Evolutionary conservation across 2,797 vertebrate genomes (phyloP).

Genomic region (Epinephelus malabaricus): DNA sequence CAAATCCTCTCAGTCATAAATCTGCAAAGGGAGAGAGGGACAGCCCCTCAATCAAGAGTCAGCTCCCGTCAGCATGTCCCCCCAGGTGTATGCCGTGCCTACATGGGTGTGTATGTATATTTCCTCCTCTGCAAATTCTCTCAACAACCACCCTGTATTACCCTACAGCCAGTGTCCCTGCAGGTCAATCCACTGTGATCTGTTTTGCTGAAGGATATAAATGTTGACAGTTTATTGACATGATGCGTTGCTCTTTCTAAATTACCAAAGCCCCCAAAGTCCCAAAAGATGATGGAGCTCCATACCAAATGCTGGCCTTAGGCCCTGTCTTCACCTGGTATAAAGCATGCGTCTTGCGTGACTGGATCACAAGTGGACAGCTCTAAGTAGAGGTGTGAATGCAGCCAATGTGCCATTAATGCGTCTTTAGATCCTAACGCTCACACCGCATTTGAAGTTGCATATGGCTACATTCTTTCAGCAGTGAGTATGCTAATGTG

Average conservation of each 20-base stretch:
- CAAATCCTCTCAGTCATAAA: constrained; percentile 78
- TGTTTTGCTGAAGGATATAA: constrained; percentile 17
- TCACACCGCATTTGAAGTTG: too few relatives aligned
- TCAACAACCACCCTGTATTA: not conserved
- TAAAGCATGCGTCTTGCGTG: too few relatives aligned
- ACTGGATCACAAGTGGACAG: too few relatives aligned
- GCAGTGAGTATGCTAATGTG: too few relatives aligned
- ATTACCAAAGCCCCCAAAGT: constrained; percentile 28
- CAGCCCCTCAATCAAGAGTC: constrained; percentile 73
- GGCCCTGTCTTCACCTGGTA: too few relatives aligned
- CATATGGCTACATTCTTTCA: too few relatives aligned
- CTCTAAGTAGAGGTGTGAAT: too few relatives aligned
- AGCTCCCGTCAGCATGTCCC: constrained; percentile 53
- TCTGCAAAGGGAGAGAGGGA: constrained; percentile 70
- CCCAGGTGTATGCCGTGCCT: constrained; percentile 32
- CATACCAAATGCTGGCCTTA: not conserved
- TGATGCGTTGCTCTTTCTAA: constrained; percentile 18
- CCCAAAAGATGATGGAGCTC: constrained; percentile 15
- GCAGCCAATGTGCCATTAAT: too few relatives aligned
- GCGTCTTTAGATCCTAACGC: too few relatives aligned
- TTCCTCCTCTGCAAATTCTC: constrained; percentile 30
- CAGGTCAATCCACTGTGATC: constrained; percentile 32
- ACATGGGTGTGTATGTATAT: constrained; percentile 50
- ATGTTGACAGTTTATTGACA: constrained; percentile 43
- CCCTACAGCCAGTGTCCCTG: constrained; percentile 1